Evolutionary conservation across 2,888 invertebrate species (phyloP), one percentile per base, ranked within the genome.

Genomic region (Phorcus lineatus): DNA sequence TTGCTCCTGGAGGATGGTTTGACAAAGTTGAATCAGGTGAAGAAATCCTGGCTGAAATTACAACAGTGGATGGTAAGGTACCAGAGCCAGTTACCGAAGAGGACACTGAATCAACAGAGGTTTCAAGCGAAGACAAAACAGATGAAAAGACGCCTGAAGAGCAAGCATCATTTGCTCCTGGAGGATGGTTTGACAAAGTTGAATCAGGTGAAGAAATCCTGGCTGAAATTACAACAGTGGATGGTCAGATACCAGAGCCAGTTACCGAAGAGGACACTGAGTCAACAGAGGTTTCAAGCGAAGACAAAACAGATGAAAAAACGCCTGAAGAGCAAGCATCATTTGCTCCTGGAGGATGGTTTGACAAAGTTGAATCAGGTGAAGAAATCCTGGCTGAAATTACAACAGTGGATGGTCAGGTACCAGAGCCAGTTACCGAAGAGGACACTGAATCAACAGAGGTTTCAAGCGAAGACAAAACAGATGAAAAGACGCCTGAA

Each of bases 351-450:
- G 24, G 62, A 13, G 62, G 24, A 62, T 62, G 22, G 22, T 62
- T 62, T 62, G 62, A 62, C 62, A 62, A 62, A 24, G 24, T 62
- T 62, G 62, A 62, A 62, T 11, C 22, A 24, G 62, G 62, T 19
- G 24, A 62, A 62, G 62, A 62, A 62, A 62, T 62, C n/a, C 24
- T 22, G 22, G 62, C 62, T 62, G 62, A 62, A 62, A 62, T 62
- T 62, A 13, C 28, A 16, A 62, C 62, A 62, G 62, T 62, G 11
- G 62, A 62, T 62, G 62, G 62, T 9, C 62, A 62, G 28, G 62
- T 62, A 22, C 62, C 62, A 13, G 13, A 62, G 28, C 24, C 24
- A 62, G 22, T 62, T 28, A 62, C 22, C 28, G 62, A 62, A 62
- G 62, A 62, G 22, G 62, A 62, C 22, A 19, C 62, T 62, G 62